A percentile compares a stretch with the other conserved stretches of the same genome.
These are phyloP conservation scores for Diplolepis rosae DNA, from an alignment of 2,888 invertebrate species.

Conservation along the genomic window DNA sequence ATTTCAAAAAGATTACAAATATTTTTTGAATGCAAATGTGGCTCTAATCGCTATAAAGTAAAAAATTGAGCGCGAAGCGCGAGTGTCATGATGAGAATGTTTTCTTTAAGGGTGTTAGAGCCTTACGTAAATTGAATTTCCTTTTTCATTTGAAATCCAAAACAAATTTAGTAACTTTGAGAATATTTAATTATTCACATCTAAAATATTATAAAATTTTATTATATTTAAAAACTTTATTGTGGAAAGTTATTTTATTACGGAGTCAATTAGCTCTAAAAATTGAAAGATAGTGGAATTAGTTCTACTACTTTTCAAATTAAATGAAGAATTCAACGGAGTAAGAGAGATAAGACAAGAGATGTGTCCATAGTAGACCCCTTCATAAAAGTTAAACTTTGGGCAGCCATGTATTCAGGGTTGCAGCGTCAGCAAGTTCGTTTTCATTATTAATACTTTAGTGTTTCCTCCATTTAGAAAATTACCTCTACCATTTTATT, in stretches of 20 bases:
- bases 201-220: background rate
- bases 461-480: too few species aligned
- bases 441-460: background rate
- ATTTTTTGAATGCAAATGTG: too few species aligned
- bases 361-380: background rate
- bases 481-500: too few species aligned
- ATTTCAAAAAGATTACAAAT: too few species aligned
- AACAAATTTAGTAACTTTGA: background rate
- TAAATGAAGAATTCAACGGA: slow-evolving; percentile 50
- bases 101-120: too few species aligned
- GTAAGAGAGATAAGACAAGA: slow-evolving; percentile 48
- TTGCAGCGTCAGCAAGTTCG: background rate
- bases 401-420: background rate
- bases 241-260: background rate
- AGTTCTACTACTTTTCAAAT: slow-evolving; percentile 6
- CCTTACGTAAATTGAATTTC: too few species aligned
- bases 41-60: too few species aligned
- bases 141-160: too few species aligned
- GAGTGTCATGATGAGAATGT: too few species aligned
- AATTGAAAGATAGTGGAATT: background rate
- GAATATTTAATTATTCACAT: background rate
- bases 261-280: background rate
- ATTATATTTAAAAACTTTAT: background rate
- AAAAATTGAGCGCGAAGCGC: too few species aligned
- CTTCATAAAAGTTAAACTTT: background rate